Conservation (phyloP, 2,113 vertebrate genomes). For the Rhabdomys dilectus region DNA sequence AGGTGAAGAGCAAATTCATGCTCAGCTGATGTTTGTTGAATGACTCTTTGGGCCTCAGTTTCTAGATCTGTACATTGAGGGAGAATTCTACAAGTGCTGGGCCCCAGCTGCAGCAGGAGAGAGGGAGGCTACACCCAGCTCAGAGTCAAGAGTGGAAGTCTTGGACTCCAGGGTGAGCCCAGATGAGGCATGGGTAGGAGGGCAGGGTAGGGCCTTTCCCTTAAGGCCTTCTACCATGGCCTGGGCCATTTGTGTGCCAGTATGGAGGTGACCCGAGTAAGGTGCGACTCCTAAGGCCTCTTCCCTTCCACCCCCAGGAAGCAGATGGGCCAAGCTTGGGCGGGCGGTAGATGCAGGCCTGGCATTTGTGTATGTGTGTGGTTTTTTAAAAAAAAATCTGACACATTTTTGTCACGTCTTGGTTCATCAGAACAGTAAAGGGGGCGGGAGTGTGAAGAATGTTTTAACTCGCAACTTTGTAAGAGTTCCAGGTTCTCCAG, state of each 20-base stretch:
- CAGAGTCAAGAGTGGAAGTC: accelerated
- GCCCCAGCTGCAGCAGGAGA: neutral
- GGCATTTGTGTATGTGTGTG: conserved; percentile 84
- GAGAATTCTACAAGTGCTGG: neutral
- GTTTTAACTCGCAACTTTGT: conserved; percentile 82
- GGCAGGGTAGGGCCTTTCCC: neutral
- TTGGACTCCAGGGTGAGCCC: neutral
- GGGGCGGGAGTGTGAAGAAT: conserved; percentile 84
- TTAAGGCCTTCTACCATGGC: neutral
- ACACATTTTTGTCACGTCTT: conserved; percentile 85
- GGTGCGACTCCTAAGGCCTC: conserved; percentile 44
- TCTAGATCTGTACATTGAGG: neutral
- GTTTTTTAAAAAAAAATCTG: conserved; percentile 80
- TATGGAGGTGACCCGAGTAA: conserved; percentile 27
- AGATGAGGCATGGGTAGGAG: neutral
- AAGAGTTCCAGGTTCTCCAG: conserved; percentile 73
- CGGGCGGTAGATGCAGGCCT: conserved; percentile 72
- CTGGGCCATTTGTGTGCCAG: neutral
- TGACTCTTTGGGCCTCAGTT: neutral
- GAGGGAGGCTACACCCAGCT: neutral
- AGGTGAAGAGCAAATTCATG: neutral
- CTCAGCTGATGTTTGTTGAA: neutral
- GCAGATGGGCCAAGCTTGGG: conserved; percentile 80
- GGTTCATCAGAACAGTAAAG: conserved; percentile 82
- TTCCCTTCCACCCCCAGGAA: conserved; percentile 71